phyloP scores from a whole-genome alignment of 2,888 invertebrate species.

The Idaea aversata region DNA sequence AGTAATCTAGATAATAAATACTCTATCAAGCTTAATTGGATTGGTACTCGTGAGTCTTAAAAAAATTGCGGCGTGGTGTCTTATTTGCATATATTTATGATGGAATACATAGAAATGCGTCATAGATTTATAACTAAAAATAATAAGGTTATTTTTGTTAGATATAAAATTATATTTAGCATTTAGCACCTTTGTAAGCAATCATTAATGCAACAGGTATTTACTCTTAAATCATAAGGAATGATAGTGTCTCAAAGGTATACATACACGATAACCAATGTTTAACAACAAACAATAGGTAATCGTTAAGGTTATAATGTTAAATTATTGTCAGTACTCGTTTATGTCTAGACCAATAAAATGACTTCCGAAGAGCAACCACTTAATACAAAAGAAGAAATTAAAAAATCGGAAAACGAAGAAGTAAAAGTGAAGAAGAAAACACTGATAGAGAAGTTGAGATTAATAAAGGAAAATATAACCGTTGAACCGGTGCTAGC shows the following conservation, averaged over 20 bases:
- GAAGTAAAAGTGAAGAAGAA: constrained; percentile 39
- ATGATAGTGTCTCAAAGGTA: constrained; percentile 1
- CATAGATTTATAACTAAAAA: background rate
- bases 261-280: constrained; percentile 29
- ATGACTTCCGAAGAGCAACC: constrained; percentile 61
- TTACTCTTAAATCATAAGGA: background rate
- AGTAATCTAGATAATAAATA: too few relatives aligned
- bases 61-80: too few relatives aligned
- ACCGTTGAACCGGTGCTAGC: constrained; percentile 84
- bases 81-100: background rate
- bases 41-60: too few relatives aligned
- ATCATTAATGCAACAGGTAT: background rate
- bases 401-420: constrained; percentile 15
- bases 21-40: too few relatives aligned
- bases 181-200: background rate
- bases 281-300: constrained; percentile 33
- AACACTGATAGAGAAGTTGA: constrained; percentile 65
- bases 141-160: background rate
- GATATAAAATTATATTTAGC: background rate
- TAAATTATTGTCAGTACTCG: constrained; percentile 29
- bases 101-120: background rate
- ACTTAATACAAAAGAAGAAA: constrained; percentile 37
- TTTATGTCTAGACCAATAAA: constrained; percentile 21
- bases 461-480: constrained; percentile 76
- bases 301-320: constrained; percentile 12